Evolutionary conservation across 1,140 invertebrate species (phyloP).

Genomic region (Calephelis nemesis): DNA sequence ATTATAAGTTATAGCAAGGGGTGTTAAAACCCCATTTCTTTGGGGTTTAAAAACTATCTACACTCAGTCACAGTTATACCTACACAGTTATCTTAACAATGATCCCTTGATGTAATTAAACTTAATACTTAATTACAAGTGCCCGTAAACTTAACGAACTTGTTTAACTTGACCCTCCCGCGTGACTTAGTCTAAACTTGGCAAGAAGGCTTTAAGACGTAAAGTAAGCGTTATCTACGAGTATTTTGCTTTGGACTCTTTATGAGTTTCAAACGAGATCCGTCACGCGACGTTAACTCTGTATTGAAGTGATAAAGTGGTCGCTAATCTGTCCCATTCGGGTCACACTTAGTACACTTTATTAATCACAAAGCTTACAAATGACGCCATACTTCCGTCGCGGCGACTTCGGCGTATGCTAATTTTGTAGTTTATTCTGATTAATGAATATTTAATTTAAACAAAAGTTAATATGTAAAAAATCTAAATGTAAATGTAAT

Average conservation of each 20-base stretch:
- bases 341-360: conserved; percentile 77
- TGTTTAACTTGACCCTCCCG: conserved; percentile 60
- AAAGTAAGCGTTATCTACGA: conserved; percentile 75
- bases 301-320: conserved; percentile 78
- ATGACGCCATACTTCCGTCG: conserved; percentile 74
- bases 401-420: conserved; percentile 65
- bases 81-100: conserved; percentile 5
- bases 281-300: conserved; percentile 77
- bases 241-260: conserved; percentile 77
- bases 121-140: conserved; percentile 20
- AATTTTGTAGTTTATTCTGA: conserved; percentile 69
- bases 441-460: conserved; percentile 30
- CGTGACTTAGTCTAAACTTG: conserved; percentile 60
- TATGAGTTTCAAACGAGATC: conserved; percentile 77
- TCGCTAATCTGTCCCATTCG: conserved; percentile 77
- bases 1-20: no score
- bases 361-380: conserved; percentile 79
- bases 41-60: no score
- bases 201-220: conserved; percentile 71
- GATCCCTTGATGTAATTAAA: conserved; percentile 15
- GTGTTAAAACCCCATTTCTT: no score
- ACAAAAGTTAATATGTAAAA: no score
- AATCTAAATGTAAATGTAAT: no score
- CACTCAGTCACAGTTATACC: not conserved
- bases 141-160: conserved; percentile 59